Evolutionary conservation across 2,113 vertebrate genomes (phyloP), one percentile per base, ranked within the genome.

Genomic region (Anser brachyrhynchus): DNA sequence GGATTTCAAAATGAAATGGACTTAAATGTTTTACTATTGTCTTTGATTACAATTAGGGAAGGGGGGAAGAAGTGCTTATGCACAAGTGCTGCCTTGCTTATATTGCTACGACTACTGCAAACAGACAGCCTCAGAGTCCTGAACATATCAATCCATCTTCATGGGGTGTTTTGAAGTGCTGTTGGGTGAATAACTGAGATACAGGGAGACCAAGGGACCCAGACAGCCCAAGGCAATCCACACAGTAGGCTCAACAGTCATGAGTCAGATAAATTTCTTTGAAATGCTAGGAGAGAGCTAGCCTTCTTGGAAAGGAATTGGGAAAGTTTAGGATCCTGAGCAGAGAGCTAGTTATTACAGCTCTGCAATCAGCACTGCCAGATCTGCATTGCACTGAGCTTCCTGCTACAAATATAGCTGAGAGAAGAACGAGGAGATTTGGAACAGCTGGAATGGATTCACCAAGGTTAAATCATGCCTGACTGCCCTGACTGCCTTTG

Each of bases 81-180:
- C 39, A 39, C 39, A 39, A 39, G 39, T 39, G 39, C 39, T 89
- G 35, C 31, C 14, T 65, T 69, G 12, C 14, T 64, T 61, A 7
- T 43, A 4, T 44, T 73, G 44, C 14, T 76, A 18, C 41, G 66
- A 3, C 26, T 59, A 6, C 23, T 90, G 18, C 35, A 87, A 44
- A 58, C 14, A 64, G 18, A 21, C 29, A 87, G 19, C 25, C 44
- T 61, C 46, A 58, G 29, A 69, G 46, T 49, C 57, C 67, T 55
- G 58, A 86, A 65, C 16, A 6, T 3, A 2, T 28, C 0, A 0
- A 10, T 23, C 18, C 1, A 1, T 31, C 49, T 64, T 59, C 6
- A 2, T 35, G 39, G 59, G 25, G 72, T 43, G 21, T n/a, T 87
- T 65, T 84, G 64, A 73, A 73, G 67, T 41, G 77, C 44, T 59